Percentiles rank a stretch among this genome's conserved stretches.
These are phyloP conservation scores for Sinella curviseta DNA, from an alignment of 1,140 invertebrate species.

Conservation along the genomic window DNA sequence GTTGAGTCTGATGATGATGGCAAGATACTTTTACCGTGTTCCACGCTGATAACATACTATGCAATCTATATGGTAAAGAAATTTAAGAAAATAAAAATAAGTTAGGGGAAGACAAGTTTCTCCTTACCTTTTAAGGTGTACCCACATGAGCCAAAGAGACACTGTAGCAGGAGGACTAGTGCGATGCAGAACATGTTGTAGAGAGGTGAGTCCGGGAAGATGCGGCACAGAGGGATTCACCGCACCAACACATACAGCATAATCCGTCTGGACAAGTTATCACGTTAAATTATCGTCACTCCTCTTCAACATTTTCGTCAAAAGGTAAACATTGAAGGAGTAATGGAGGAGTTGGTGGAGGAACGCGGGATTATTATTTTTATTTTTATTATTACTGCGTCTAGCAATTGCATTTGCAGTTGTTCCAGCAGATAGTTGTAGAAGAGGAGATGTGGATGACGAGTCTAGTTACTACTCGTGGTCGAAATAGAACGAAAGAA, in stretches of 20 bases:
- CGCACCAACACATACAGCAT: conserved; percentile 45
- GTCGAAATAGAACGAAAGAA: background rate
- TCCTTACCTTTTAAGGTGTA: conserved; percentile 50
- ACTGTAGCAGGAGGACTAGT: conserved; percentile 49
- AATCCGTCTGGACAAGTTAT: conserved; percentile 38
- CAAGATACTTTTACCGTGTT: too few species aligned
- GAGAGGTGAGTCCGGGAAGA: conserved; percentile 40
- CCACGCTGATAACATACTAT: too few species aligned
- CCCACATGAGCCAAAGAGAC: conserved; percentile 49
- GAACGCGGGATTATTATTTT: background rate
- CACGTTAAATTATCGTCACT: conserved; percentile 45
- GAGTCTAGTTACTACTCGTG: background rate
- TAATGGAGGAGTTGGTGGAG: background rate
- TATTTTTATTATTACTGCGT: too few species aligned
- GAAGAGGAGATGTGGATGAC: too few species aligned
- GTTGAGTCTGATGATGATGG: too few species aligned
- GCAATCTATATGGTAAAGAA: background rate
- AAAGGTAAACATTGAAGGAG: background rate
- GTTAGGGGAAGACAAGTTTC: too few species aligned
- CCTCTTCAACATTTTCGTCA: conserved; percentile 35
- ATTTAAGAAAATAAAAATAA: too few species aligned
- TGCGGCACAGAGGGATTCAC: conserved; percentile 40
- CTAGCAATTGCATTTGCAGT: background rate
- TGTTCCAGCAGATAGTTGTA: too few species aligned
- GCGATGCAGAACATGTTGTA: conserved; percentile 50